phyloP scores from a whole-genome alignment of 2,888 invertebrate genomes.

The Eupithecia inturbata region DNA sequence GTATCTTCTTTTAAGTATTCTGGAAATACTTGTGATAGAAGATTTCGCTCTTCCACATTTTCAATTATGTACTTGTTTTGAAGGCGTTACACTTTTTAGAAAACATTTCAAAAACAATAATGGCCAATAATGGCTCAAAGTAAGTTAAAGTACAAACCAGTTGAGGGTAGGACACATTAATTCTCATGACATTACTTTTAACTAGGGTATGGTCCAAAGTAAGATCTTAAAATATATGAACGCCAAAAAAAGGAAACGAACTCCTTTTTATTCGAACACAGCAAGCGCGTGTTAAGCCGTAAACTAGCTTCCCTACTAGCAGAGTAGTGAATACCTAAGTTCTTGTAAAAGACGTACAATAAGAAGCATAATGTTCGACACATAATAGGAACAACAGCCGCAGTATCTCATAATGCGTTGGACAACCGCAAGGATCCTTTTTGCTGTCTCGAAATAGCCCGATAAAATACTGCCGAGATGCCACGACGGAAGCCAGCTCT shows the following conservation, averaged over 20 bases:
- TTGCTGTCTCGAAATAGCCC: conserved; percentile 52
- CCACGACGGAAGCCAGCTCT: conserved; percentile 49
- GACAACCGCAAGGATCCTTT: conserved; percentile 51
- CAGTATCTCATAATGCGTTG: conserved; percentile 55
- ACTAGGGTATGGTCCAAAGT: too few relatives aligned
- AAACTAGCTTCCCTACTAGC: background rate
- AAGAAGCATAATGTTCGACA: conserved; percentile 7
- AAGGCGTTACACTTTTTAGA: too few relatives aligned
- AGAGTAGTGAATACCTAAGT: background rate
- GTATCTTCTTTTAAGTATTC: too few relatives aligned
- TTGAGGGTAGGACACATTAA: too few relatives aligned
- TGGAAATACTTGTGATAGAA: too few relatives aligned
- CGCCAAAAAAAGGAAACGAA: background rate
- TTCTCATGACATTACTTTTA: too few relatives aligned
- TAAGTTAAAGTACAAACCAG: too few relatives aligned
- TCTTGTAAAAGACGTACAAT: background rate
- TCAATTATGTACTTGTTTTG: too few relatives aligned
- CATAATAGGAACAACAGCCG: conserved; percentile 23
- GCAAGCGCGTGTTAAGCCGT: background rate
- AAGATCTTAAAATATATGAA: too few relatives aligned
- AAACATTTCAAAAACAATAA: too few relatives aligned
- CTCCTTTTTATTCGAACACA: background rate
- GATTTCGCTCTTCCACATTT: too few relatives aligned
- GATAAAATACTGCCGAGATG: conserved; percentile 56
- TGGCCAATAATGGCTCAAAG: too few relatives aligned